Percentiles rank a stretch among this genome's conserved stretches.
Conservation (phyloP, 2,888 invertebrate species). For the Hybos culiciformis region DNA sequence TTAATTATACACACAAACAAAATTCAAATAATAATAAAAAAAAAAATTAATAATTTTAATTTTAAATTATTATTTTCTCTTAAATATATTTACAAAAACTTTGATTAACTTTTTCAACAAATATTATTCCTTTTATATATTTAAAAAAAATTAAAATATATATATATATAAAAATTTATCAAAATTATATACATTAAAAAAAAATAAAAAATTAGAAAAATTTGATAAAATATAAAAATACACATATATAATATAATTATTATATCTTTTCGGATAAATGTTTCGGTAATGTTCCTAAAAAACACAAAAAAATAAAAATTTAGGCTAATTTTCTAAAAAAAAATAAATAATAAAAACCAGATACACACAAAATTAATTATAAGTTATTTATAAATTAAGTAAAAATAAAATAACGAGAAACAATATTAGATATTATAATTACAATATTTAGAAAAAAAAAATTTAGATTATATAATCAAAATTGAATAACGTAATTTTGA, state of each 20-base stretch:
- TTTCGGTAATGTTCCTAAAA: conserved; percentile 37
- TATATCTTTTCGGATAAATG: conserved; percentile 17
- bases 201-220: neutral
- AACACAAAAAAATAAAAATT: too few relatives aligned
- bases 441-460: conserved; percentile 1
- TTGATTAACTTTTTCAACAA: too few relatives aligned
- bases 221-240: conserved; percentile 5
- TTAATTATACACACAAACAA: too few relatives aligned
- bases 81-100: too few relatives aligned
- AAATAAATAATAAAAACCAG: conserved; percentile 7
- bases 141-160: too few relatives aligned
- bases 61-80: too few relatives aligned
- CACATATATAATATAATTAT: conserved; percentile 12
- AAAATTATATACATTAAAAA: neutral
- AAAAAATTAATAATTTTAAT: too few relatives aligned
- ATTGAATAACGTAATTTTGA: conserved; percentile 4
- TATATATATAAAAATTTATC: neutral
- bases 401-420: conserved; percentile 15
- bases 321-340: conserved; percentile 18
- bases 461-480: conserved; percentile 6
- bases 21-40: too few relatives aligned
- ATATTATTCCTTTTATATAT: too few relatives aligned
- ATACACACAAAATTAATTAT: neutral
- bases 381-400: conserved; percentile 8
- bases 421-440: neutral